Base-by-base conservation (phyloP, 1,140 invertebrate genomes). In the Euwallacea similis region DNA sequence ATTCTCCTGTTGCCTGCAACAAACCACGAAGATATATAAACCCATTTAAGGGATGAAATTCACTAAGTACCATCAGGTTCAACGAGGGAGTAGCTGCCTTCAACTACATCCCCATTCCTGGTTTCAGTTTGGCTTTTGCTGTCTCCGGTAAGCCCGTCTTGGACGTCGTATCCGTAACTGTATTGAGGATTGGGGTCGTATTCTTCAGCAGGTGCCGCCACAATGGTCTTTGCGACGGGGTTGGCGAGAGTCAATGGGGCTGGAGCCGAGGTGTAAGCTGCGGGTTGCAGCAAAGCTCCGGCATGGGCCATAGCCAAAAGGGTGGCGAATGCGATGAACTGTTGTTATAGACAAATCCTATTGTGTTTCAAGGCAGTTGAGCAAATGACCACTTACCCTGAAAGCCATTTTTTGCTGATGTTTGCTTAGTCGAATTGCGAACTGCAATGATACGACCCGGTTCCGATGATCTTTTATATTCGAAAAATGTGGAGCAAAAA, bases 81-180 rank as follows among this genome's bases (percentile, higher is more conserved):
- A 44, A 66, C 46, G 11, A 72, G 33, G 41, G 70, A 72, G 42
- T 72, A 72, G 21, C 55, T 62, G 80, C 88, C 88, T 76, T 88
- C 85, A 7, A 89, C 88, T 13, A 89, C 84, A 76, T 89, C 88
- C 9, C 89, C 89, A 62, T 84, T 81, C 4, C 86, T 81, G 16
- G 81, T 83, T 79, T 87, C 86, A 62, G 85, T 81, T 78, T 87
- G 86, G 72, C 83, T 84, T 79, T 88, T 87, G 73, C 84, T 83
- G 74, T 88, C 86, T 9, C 88, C 86, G 53, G 84, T 88, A 75
- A 85, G 83, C 42, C 84, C 81, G 68, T 88, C 87, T 75, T 86
- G 82, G 41, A 88, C 82, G 60, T 86, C 83, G 76, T 87, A 87
- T 33, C 84, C 84, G 77, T 83, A 87, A 61, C 81, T 83, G 77